Evolutionary conservation across 2,888 invertebrate genomes (phyloP).

Genomic region (Lithophane semibrunnea): DNA sequence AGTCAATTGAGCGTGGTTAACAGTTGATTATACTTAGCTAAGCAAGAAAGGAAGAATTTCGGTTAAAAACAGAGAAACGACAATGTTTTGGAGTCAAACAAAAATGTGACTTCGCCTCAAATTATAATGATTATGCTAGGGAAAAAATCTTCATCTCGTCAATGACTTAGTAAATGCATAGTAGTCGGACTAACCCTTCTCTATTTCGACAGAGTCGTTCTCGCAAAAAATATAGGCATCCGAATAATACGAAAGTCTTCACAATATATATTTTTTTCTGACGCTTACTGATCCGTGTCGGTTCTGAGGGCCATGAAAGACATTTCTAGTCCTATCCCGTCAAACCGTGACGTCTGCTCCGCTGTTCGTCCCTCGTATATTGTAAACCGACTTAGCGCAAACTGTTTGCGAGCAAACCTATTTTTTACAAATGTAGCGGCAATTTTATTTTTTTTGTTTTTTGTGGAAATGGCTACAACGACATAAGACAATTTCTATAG

Average conservation of each 20-base stretch:
- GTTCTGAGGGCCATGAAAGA: slow-evolving; percentile 23
- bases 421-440: slow-evolving; percentile 24
- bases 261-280: slow-evolving; percentile 19
- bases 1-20: slow-evolving; percentile 2
- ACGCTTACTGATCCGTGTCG: slow-evolving; percentile 25
- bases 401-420: slow-evolving; percentile 37
- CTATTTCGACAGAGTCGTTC: not conserved
- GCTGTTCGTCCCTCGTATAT: slow-evolving; percentile 51
- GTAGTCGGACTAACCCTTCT: not conserved
- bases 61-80: not conserved
- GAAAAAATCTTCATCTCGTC: not conserved
- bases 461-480: slow-evolving; percentile 1
- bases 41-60: too few relatives aligned
- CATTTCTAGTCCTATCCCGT: slow-evolving; percentile 35
- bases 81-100: not conserved
- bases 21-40: not conserved
- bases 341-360: slow-evolving; percentile 38
- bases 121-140: too few relatives aligned
- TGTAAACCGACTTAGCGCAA: slow-evolving; percentile 41
- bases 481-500: not conserved
- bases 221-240: slow-evolving; percentile 1
- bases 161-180: not conserved
- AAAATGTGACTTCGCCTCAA: not conserved
- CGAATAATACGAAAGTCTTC: slow-evolving; percentile 9
- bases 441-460: slow-evolving; percentile 15